Conservation (phyloP, 1,140 invertebrate genomes). For the Dryas iulia region DNA sequence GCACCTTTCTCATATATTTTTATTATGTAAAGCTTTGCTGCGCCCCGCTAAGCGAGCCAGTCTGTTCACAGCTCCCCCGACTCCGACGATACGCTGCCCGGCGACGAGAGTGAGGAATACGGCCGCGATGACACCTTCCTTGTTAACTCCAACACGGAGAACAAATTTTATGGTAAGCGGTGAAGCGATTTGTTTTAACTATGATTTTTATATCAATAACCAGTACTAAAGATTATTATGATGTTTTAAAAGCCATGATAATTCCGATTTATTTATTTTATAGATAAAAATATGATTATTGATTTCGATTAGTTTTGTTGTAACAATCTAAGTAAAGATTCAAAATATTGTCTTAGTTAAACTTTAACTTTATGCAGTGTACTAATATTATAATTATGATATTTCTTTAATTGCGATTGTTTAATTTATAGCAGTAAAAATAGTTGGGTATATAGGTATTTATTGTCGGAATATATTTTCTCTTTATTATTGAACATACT, state of each 20-base stretch:
- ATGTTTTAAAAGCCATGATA: no score
- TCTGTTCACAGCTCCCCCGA: conserved; percentile 86
- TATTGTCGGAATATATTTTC: no score
- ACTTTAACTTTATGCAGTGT: no score
- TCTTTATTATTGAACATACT: no score
- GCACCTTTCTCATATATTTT: conserved; percentile 12
- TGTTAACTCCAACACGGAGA: conserved; percentile 90
- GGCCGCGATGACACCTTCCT: conserved; percentile 91
- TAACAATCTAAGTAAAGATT: no score
- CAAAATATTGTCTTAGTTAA: no score
- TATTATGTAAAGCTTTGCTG: conserved; percentile 3
- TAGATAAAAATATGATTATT: no score
- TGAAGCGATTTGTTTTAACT: neutral
- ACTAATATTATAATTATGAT: neutral
- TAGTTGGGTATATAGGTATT: no score
- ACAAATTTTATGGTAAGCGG: conserved; percentile 89
- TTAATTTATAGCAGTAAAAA: neutral
- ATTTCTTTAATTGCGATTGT: neutral
- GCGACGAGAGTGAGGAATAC: conserved; percentile 88
- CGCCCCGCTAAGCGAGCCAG: conserved; percentile 40
- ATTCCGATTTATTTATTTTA: no score
- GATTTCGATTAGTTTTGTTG: no score
- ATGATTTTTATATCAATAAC: neutral
- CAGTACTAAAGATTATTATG: no score
- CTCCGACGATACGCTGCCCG: conserved; percentile 90